Conservation (phyloP, 2,888 invertebrate genomes). For the Drosophila falleni region DNA sequence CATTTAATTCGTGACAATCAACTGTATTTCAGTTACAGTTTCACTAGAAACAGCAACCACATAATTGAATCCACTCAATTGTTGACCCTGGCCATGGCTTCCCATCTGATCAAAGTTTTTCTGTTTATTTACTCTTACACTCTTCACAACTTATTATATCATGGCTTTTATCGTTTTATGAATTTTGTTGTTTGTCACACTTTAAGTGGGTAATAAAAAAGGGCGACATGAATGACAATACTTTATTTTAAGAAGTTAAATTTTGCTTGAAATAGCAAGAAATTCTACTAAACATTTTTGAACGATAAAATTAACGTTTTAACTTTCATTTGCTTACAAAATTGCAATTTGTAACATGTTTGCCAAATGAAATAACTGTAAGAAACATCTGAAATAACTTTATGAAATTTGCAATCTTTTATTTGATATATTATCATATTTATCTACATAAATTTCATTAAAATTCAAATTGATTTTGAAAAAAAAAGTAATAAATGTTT, state of each 20-base stretch:
- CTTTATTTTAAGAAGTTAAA: slow-evolving; percentile 7
- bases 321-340: no score
- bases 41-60: slow-evolving; percentile 11
- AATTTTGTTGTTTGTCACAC: slow-evolving; percentile 28
- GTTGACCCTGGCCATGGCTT: slow-evolving; percentile 41
- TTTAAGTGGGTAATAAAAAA: slow-evolving; percentile 16
- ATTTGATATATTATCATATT: no score
- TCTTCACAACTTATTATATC: slow-evolving; percentile 16
- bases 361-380: no score
- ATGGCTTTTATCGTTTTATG: slow-evolving; percentile 22
- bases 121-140: slow-evolving; percentile 41
- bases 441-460: neutral
- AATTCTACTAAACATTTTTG: neutral
- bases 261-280: neutral
- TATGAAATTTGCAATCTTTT: no score
- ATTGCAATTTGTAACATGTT: no score
- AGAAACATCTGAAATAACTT: no score
- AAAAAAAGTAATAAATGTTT: no score
- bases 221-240: neutral
- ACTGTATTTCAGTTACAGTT: slow-evolving; percentile 43
- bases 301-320: neutral
- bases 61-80: slow-evolving; percentile 26
- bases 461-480: no score
- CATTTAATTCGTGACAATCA: slow-evolving; percentile 60
- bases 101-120: slow-evolving; percentile 8